phyloP scores from a whole-genome alignment of 2,797 vertebrate species.

The Galaxias olidus region DNA sequence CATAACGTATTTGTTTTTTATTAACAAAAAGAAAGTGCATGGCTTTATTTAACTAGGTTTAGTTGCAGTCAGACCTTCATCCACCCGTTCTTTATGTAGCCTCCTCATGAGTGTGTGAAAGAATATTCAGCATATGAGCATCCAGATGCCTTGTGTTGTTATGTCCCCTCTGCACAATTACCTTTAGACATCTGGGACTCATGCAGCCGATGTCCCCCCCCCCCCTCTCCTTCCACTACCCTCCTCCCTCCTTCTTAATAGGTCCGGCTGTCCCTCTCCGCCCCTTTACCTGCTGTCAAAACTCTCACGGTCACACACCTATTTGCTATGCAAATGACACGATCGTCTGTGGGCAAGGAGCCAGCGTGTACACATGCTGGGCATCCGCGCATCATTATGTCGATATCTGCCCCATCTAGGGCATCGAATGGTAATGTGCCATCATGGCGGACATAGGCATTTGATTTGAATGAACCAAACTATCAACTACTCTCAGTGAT shows the following conservation, averaged over 20 bases:
- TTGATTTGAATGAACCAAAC: no score
- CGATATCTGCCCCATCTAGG: no score
- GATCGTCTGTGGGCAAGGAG: neutral
- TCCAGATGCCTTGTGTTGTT: constrained; percentile 65
- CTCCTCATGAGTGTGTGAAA: constrained; percentile 37
- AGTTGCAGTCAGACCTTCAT: constrained; percentile 46
- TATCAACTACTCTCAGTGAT: no score
- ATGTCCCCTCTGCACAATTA: constrained; percentile 69
- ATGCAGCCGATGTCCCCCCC: constrained; percentile 42
- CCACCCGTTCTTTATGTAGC: constrained; percentile 55
- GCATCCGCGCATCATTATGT: neutral
- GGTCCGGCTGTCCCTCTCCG: constrained; percentile 38
- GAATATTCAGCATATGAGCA: constrained; percentile 52
- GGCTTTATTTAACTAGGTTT: constrained; percentile 27
- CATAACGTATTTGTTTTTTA: no score
- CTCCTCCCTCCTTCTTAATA: constrained; percentile 28
- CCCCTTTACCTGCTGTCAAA: constrained; percentile 47
- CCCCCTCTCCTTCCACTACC: constrained; percentile 23
- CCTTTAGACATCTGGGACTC: constrained; percentile 72
- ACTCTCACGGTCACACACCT: constrained; percentile 29
- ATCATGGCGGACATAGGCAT: no score
- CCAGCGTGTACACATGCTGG: neutral
- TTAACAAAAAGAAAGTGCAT: no score
- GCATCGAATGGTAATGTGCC: no score
- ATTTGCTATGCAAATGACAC: constrained; percentile 61